Conservation (phyloP, 2,797 vertebrate genomes). For the Leuciscus waleckii region DNA sequence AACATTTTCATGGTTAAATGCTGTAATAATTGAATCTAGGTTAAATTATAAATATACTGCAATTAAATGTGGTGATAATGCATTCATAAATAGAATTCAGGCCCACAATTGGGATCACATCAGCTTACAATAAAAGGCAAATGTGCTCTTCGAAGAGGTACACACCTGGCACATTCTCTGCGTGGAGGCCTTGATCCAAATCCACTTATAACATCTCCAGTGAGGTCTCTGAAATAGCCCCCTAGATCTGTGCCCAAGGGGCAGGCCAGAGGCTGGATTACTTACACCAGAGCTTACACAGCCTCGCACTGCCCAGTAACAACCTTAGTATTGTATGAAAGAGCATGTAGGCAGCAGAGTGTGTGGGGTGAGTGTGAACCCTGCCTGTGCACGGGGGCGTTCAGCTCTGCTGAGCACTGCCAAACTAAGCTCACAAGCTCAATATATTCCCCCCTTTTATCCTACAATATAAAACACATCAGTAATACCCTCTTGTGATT, state of each 20-base stretch:
- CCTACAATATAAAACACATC: not conserved
- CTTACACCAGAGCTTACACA: constrained; percentile 42
- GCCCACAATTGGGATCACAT: not conserved
- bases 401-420: constrained; percentile 56
- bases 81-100: not conserved
- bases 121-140: constrained; percentile 1
- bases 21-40: not conserved
- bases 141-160: constrained; percentile 18
- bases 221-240: constrained; percentile 49
- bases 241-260: constrained; percentile 28
- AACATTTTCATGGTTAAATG: not conserved
- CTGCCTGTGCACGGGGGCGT: constrained; percentile 40
- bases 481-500: not conserved
- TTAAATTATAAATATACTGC: too few relatives aligned
- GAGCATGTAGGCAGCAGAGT: constrained; percentile 46
- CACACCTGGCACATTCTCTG: constrained; percentile 36
- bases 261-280: constrained; percentile 39
- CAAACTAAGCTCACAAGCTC: constrained; percentile 46
- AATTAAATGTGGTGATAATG: not conserved
- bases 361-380: constrained; percentile 50
- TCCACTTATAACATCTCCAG: constrained; percentile 45
- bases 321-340: constrained; percentile 49
- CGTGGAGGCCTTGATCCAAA: constrained; percentile 35
- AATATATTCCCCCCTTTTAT: not conserved
- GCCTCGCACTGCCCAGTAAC: constrained; percentile 52